Percentiles rank a stretch among this genome's conserved stretches.
Evolutionary conservation across 92 coral and sea anemone species (phyloP).

Genomic region (Zoanthus sansibaricus): DNA sequence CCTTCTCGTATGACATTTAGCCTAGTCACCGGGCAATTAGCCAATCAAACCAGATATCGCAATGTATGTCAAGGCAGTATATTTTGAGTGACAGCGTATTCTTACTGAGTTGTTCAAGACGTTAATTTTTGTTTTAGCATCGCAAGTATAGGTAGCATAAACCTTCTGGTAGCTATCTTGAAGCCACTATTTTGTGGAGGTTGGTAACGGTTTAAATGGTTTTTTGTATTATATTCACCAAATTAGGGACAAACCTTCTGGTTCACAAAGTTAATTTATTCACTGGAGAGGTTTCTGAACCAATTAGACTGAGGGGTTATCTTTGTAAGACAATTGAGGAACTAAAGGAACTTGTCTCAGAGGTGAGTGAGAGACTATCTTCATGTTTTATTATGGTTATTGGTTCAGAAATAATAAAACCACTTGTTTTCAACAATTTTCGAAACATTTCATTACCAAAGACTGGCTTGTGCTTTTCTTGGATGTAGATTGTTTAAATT

Average conservation of each 20-base stretch:
- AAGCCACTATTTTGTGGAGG: too few species aligned
- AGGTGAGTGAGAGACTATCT: slow-evolving; percentile 55
- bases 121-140: too few species aligned
- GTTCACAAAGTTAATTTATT: slow-evolving; percentile 80
- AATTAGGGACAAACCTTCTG: slow-evolving; percentile 80
- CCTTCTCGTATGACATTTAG: too few species aligned
- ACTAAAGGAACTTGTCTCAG: slow-evolving; percentile 65
- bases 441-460: not conserved
- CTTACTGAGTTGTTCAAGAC: too few species aligned
- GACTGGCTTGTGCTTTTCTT: not conserved
- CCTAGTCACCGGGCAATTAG: too few species aligned
- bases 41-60: too few species aligned
- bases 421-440: not conserved
- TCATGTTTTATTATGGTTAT: not conserved
- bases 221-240: not conserved
- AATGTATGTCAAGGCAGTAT: too few species aligned
- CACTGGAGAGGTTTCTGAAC: slow-evolving; percentile 64
- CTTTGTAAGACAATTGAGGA: slow-evolving; percentile 68
- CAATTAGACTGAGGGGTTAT: slow-evolving; percentile 72
- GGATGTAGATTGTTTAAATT: not conserved
- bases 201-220: not conserved
- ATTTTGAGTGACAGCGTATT: too few species aligned
- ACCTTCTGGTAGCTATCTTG: too few species aligned
- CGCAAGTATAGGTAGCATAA: too few species aligned
- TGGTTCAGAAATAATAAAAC: not conserved